phyloP scores from a whole-genome alignment of 2,888 invertebrate species.

The Taenaris catops region DNA sequence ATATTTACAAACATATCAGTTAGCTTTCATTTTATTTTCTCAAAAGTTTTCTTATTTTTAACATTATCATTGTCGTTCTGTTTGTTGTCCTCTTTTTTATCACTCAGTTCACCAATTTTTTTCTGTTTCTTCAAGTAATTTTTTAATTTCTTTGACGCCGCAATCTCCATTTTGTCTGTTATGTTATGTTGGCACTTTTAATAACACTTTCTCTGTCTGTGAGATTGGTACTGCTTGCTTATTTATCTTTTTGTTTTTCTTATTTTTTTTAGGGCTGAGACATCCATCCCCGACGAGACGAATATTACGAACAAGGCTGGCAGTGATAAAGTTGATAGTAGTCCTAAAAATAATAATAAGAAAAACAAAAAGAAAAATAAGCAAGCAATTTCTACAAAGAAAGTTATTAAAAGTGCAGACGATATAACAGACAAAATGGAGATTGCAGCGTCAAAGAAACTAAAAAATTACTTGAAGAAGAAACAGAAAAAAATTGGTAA shows the following conservation, averaged over 20 bases:
- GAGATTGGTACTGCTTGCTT: conserved; percentile 18
- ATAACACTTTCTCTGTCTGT: conserved; percentile 11
- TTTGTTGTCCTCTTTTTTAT: conserved; percentile 36
- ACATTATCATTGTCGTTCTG: conserved; percentile 30
- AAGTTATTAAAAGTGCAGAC: conserved; percentile 20
- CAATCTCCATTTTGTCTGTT: conserved; percentile 42
- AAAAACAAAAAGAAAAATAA: conserved; percentile 28
- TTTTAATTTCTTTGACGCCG: conserved; percentile 53
- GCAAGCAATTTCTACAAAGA: conserved; percentile 12
- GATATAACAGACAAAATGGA: conserved; percentile 44
- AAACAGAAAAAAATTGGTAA: conserved; percentile 59
- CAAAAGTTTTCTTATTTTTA: conserved; percentile 14
- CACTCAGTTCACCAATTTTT: conserved; percentile 53
- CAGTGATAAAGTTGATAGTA: not conserved
- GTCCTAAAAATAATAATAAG: conserved; percentile 34
- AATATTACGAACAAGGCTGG: too few species aligned
- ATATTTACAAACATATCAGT: conserved; percentile 2
- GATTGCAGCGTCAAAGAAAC: conserved; percentile 45
- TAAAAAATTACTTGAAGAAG: conserved; percentile 55
- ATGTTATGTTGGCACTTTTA: conserved; percentile 31
- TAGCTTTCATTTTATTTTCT: conserved; percentile 17
- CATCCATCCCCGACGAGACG: too few species aligned
- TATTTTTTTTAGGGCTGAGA: conserved; percentile 38
- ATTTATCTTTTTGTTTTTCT: conserved; percentile 29
- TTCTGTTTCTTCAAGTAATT: conserved; percentile 53